A percentile compares a stretch with the other conserved stretches of the same genome.
Evolutionary conservation across 2,113 vertebrate species (phyloP).

Genomic region (Planiliza haematocheilus): DNA sequence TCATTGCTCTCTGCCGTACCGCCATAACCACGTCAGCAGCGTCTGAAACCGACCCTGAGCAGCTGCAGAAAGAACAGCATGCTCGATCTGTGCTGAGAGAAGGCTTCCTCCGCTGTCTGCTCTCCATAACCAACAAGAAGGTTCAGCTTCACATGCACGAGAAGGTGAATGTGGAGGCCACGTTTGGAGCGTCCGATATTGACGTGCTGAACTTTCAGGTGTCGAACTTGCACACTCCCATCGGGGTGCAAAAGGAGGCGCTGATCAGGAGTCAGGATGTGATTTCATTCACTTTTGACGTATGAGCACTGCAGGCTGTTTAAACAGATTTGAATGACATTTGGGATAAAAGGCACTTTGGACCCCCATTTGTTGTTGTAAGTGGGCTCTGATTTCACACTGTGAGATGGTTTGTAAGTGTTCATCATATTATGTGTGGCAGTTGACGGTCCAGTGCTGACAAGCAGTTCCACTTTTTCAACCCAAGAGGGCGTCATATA

Average conservation of each 20-base stretch:
- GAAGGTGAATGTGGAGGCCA: conserved; percentile 85
- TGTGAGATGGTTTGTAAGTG: background rate
- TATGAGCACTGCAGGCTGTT: conserved; percentile 55
- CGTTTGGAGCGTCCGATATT: conserved; percentile 88
- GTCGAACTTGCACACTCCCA: conserved; percentile 88
- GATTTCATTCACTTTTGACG: conserved; percentile 86
- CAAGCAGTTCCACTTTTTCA: background rate
- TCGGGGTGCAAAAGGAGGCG: conserved; percentile 90
- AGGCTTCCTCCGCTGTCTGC: conserved; percentile 87
- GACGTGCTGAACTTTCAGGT: conserved; percentile 92
- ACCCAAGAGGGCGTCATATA: conserved; percentile 58
- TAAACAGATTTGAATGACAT: background rate
- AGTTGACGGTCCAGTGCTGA: background rate
- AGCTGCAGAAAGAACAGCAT: conserved; percentile 79
- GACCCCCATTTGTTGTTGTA: background rate
- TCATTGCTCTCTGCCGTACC: conserved; percentile 78
- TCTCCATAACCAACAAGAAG: conserved; percentile 82
- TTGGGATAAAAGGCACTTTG: background rate
- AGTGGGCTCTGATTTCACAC: conserved; percentile 1
- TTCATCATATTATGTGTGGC: background rate
- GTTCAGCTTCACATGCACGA: conserved; percentile 87
- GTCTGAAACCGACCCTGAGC: background rate
- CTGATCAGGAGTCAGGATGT: conserved; percentile 89
- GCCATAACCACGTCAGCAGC: conserved; percentile 65
- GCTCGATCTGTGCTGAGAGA: conserved; percentile 84